Percentiles rank a stretch among this genome's conserved stretches.
phyloP scores from a whole-genome alignment of 2,797 vertebrate species.

The Rhabdomys pumilio region DNA sequence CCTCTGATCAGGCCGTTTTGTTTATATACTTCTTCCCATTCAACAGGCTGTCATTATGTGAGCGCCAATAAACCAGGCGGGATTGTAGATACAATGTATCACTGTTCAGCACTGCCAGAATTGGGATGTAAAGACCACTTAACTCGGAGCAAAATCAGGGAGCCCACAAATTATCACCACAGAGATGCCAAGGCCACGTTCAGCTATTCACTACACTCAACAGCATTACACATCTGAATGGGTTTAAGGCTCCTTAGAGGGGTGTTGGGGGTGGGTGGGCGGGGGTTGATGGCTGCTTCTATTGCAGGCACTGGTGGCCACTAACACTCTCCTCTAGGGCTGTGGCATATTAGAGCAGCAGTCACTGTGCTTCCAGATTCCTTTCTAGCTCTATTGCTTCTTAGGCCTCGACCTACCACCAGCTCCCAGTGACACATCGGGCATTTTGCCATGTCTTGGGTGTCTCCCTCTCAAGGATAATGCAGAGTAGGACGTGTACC shows the following conservation, averaged over 20 bases:
- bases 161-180: constrained; percentile 78
- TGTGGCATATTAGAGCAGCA: constrained; percentile 5
- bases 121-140: constrained; percentile 81
- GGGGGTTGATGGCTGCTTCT: constrained; percentile 9
- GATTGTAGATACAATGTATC: constrained; percentile 64
- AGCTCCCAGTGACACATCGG: not conserved
- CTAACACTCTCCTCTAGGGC: constrained; percentile 25
- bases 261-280: fast-evolving
- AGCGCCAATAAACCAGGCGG: constrained; percentile 51
- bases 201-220: constrained; percentile 62
- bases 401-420: not conserved
- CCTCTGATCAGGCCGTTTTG: not conserved
- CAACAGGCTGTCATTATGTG: constrained; percentile 68
- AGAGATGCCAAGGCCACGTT: constrained; percentile 60
- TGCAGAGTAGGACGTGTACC: not conserved
- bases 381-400: not conserved
- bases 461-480: not conserved
- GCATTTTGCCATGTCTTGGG: not conserved
- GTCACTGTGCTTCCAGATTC: not conserved
- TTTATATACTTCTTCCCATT: constrained; percentile 69
- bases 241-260: constrained; percentile 32
- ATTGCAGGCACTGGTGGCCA: not conserved
- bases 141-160: constrained; percentile 78
- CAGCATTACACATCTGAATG: constrained; percentile 57
- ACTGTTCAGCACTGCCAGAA: constrained; percentile 70